Base-by-base conservation (phyloP, 1,140 invertebrate genomes). In the Zaprionus vittiger region DNA sequence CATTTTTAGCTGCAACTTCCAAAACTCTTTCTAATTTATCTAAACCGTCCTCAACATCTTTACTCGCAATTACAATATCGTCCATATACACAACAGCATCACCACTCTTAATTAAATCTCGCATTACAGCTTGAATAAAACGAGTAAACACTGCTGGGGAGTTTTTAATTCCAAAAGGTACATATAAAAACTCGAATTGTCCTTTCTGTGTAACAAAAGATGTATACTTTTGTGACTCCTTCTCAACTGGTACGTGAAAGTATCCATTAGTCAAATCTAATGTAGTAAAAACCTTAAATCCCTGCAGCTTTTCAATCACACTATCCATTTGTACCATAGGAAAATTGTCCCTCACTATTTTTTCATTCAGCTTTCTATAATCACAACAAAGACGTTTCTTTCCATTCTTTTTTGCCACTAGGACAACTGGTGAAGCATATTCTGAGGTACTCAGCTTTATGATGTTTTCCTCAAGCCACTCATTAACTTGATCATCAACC, bases 191-290 rank as follows among this genome's bases (percentile, higher is more conserved):
- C 56, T 67, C 69, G 17, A 28, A n/a, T n/a, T 77, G 74, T 12
- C 56, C 62, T 6, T 6, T 70, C 20, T 22, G 63, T 5, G 64
- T 69, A 6, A 7, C 93, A 22, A 93, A 38, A 91, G 74, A 24
- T 76, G 89, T 72, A 92, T 91, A 57, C 26, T 57, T 57, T 26
- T 4, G 87, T 79, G 11, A 86, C 57, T 41, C 91, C 75, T n/a
- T 20, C 1, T 93, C 63, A 3, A 93, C 41, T 2, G 70, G 74
- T 0, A 93, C 83, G 63, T 93, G 92, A 28, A 91, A 86, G 64
- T 89, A 93, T 0, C 91, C 92, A 34, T 73, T 94, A 26, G 80
- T 94, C 54, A 94, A 80, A 89, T 95, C 94, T 1, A 95, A 77
- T 0, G 91, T 86, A 1, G 86, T 83, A 2, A 94, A 95, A 47